Base-by-base conservation (phyloP, 2,888 invertebrate species). In the Ferrisia virgata region DNA sequence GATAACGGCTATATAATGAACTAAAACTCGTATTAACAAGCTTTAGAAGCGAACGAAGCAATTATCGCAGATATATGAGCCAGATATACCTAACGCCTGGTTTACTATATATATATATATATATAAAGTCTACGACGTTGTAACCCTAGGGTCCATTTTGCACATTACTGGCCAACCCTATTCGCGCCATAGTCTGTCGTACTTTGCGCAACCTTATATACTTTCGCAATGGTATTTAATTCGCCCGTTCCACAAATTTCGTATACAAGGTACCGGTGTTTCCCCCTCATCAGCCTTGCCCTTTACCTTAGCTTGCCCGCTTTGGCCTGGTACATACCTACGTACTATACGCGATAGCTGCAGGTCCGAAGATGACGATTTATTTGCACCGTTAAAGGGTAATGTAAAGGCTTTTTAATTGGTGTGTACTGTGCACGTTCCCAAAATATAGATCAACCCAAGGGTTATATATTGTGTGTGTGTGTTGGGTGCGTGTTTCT, bases 101-200 rank as follows among this genome's bases (percentile, higher is more conserved):
- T 72, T 72, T n/a, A n/a, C n/a, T n/a, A n/a, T n/a, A n/a, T n/a
- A n/a, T n/a, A n/a, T n/a, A n/a, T n/a, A n/a, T n/a, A n/a, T 76
- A 82, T 72, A 39, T 40, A 72, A 72, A 82, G 69, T 40, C 40
- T 33, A 43, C 72, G 58, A 53, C 36, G 82, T 28, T 72, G 76
- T 82, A 82, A 82, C 82, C 82, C 82, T 82, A 82, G 82, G 82
- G 82, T 82, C 82, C 82, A 82, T 82, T 82, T 82, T 40, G 82
- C 82, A 72, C 82, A 82, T 82, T 82, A 82, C 82, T 72, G 72
- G 82, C 64, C 72, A 82, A 82, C 82, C 82, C 82, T 72, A 28
- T 40, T 31, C 25, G 22, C 36, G 69, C 82, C 13, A 72, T 82
- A 82, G 72, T 40, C 47, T 36, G 5, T 47, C 47, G 69, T 82